Conservation (phyloP, 2,888 invertebrate species). For the Torymus texanus region DNA sequence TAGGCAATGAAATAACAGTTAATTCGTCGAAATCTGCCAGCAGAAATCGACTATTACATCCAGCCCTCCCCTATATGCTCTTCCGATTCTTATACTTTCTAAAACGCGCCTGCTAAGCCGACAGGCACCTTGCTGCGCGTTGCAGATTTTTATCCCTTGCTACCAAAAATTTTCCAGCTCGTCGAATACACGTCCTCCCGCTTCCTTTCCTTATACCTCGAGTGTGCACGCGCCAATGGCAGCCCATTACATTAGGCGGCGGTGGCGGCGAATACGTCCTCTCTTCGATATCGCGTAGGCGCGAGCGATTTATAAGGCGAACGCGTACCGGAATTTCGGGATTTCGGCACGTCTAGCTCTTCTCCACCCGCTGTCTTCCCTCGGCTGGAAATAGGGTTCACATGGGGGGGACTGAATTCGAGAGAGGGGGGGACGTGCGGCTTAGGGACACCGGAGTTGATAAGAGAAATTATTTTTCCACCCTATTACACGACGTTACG, state of each 20-base stretch:
- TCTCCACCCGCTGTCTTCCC: too few relatives aligned
- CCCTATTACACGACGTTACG: not conserved
- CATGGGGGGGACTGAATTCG: not conserved
- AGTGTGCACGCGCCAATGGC: too few relatives aligned
- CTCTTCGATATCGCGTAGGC: too few relatives aligned
- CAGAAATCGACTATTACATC: too few relatives aligned
- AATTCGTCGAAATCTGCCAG: conserved; percentile 7
- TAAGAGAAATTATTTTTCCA: conserved; percentile 13
- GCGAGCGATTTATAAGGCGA: conserved; percentile 25
- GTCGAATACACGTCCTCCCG: too few relatives aligned
- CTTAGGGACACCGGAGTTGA: not conserved
- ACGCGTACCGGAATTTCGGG: conserved; percentile 2
- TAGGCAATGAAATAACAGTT: conserved; percentile 3
- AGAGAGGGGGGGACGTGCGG: not conserved
- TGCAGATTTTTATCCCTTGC: too few relatives aligned
- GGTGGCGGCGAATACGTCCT: too few relatives aligned
- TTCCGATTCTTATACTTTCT: not conserved
- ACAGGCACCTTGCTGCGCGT: not conserved
- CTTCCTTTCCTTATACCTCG: too few relatives aligned
- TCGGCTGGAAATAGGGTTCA: not conserved
- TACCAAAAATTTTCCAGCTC: too few relatives aligned
- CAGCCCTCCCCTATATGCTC: not conserved
- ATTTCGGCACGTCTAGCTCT: not conserved
- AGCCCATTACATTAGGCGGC: too few relatives aligned
- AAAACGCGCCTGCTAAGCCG: not conserved